These are phyloP conservation scores for Choristoneura fumiferana DNA, from an alignment of 1,140 invertebrate genomes.

Conservation along the genomic window DNA sequence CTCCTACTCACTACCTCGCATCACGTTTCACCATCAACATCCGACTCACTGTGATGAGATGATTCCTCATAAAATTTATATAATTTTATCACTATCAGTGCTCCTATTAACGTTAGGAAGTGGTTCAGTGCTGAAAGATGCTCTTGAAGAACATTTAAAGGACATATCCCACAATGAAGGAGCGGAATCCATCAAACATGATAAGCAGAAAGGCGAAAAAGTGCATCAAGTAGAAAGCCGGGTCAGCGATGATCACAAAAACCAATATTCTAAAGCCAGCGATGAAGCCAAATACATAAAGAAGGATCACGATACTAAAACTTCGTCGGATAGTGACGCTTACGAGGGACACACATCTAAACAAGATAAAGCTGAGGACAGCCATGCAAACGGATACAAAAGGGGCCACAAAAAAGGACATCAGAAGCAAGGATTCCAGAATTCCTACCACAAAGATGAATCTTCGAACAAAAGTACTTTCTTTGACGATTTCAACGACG, in stretches of 20 bases:
- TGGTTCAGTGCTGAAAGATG: constrained; percentile 64
- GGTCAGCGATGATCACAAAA: constrained; percentile 65
- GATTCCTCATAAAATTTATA: constrained; percentile 45
- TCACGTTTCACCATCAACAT: constrained; percentile 28
- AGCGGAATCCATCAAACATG: constrained; percentile 58
- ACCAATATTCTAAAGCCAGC: constrained; percentile 67
- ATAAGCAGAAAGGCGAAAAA: constrained; percentile 69
- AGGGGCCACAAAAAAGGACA: constrained; percentile 81
- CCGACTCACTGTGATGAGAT: constrained; percentile 50
- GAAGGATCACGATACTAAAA: constrained; percentile 68
- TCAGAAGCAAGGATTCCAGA: constrained; percentile 82
- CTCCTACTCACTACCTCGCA: constrained; percentile 38
- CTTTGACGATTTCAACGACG: constrained; percentile 81
- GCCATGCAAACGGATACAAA: constrained; percentile 68
- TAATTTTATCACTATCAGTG: constrained; percentile 42
- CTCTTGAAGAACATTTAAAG: constrained; percentile 66
- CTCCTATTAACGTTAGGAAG: constrained; percentile 41
- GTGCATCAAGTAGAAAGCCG: constrained; percentile 65
- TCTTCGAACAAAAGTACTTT: constrained; percentile 82
- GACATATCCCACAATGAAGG: constrained; percentile 65
- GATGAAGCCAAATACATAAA: constrained; percentile 70
- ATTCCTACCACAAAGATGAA: constrained; percentile 83
- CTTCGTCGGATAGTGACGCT: constrained; percentile 58
- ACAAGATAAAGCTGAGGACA: constrained; percentile 69
- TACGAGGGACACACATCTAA: constrained; percentile 64